These are phyloP conservation scores for Acropternis orthonyx DNA, from an alignment of 2,797 vertebrate genomes.

Conservation along the genomic window DNA sequence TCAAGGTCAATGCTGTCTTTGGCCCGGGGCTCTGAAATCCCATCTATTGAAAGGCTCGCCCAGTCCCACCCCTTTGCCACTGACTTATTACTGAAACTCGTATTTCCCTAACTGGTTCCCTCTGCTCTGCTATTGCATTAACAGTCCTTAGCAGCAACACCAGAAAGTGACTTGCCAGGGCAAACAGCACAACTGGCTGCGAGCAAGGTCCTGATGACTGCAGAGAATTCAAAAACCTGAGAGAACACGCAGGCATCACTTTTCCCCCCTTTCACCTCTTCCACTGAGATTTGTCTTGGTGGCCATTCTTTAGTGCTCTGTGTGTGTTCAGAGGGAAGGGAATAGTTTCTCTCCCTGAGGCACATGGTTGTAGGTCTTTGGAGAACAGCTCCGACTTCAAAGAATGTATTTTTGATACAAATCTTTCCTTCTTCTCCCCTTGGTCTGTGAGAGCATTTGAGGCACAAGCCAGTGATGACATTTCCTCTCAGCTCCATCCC, in stretches of 20 bases:
- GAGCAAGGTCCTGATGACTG: not conserved
- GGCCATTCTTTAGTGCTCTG: not conserved
- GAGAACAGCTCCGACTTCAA: conserved; percentile 18
- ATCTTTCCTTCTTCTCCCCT: not conserved
- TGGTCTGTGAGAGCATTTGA: not conserved
- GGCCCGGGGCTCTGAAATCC: not conserved
- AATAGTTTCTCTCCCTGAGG: not conserved
- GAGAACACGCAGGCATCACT: not conserved
- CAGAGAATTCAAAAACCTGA: not conserved
- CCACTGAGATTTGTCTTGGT: not conserved
- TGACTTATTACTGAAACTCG: not conserved
- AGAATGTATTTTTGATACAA: not conserved
- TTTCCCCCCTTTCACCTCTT: not conserved
- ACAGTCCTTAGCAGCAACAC: not conserved
- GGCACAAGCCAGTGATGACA: conserved; percentile 10
- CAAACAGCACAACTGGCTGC: not conserved
- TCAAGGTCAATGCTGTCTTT: conserved; percentile 11
- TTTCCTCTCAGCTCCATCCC: conserved; percentile 34
- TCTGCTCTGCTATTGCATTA: not conserved
- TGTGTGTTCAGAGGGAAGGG: not conserved
- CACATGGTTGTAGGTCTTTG: not conserved
- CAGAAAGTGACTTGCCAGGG: not conserved
- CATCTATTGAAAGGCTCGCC: not conserved
- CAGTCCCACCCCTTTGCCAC: not conserved
- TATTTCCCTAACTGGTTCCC: not conserved